Evolutionary conservation across 30 jellyfish, hydroid and myxozoan species (phyloP).

Genomic region (Aurelia sp.): DNA sequence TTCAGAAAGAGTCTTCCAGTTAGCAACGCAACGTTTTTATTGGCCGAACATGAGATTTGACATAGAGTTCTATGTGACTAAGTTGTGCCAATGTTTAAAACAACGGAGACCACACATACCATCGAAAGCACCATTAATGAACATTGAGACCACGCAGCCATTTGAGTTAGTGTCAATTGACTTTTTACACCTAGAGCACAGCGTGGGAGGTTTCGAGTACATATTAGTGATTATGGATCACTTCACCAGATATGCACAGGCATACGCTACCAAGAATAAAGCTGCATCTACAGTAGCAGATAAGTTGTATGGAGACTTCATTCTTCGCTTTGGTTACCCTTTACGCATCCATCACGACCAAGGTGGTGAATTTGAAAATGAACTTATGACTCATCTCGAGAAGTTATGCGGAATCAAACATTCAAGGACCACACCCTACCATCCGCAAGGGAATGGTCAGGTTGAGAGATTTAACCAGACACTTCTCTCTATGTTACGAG

Average conservation of each 20-base stretch:
- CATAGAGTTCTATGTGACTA: not conserved
- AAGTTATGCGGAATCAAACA: too few species aligned
- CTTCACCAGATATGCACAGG: constrained; percentile 74
- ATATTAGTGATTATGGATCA: constrained; percentile 55
- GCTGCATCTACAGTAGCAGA: constrained; percentile 51
- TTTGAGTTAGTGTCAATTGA: constrained; percentile 19
- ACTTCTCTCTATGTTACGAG: too few species aligned
- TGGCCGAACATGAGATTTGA: constrained; percentile 59
- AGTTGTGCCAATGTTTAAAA: constrained; percentile 22
- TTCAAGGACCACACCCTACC: too few species aligned
- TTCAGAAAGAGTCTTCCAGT: constrained; percentile 23
- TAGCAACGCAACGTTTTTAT: constrained; percentile 20
- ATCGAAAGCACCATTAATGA: constrained; percentile 6
- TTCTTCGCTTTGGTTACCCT: too few species aligned
- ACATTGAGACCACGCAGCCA: constrained; percentile 22
- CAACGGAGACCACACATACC: constrained; percentile 3
- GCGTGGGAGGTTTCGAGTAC: constrained; percentile 37
- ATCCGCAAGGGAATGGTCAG: too few species aligned
- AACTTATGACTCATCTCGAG: too few species aligned
- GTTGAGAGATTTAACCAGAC: too few species aligned
- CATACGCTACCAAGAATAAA: constrained; percentile 62
- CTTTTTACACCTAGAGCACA: constrained; percentile 24
- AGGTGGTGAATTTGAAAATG: too few species aligned
- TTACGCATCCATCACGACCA: too few species aligned
- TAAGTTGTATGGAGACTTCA: not conserved